A percentile compares a stretch with the other conserved stretches of the same genome.
Evolutionary conservation across 2,888 invertebrate species (phyloP).

Genomic region (Crepidodera aurea): DNA sequence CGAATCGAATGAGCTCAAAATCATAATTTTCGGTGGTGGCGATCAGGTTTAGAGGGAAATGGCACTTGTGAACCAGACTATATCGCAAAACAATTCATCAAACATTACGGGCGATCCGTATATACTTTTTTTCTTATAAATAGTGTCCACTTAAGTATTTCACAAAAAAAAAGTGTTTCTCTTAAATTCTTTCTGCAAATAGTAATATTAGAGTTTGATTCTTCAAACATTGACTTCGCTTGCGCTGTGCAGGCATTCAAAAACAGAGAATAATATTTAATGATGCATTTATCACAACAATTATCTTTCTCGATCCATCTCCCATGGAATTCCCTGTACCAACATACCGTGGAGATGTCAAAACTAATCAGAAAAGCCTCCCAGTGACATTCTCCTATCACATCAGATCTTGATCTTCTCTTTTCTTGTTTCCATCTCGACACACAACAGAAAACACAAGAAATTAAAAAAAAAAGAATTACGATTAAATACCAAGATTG

Average conservation of each 20-base stretch:
- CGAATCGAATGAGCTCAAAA: too few relatives aligned
- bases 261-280: conserved; percentile 4
- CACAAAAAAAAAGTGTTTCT: too few relatives aligned
- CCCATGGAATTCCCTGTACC: conserved; percentile 7
- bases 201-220: background rate
- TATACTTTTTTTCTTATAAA: too few relatives aligned
- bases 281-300: conserved; percentile 9
- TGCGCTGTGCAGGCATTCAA: background rate
- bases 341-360: conserved; percentile 17
- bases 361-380: conserved; percentile 12
- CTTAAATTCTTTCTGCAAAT: background rate
- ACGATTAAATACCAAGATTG: background rate
- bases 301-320: conserved; percentile 7
- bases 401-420: conserved; percentile 12
- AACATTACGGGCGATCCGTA: too few relatives aligned
- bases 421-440: conserved; percentile 11
- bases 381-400: conserved; percentile 17
- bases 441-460: conserved; percentile 11
- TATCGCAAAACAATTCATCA: too few relatives aligned
- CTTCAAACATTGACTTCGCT: background rate
- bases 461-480: conserved; percentile 6
- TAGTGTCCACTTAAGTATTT: too few relatives aligned
- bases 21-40: too few relatives aligned
- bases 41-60: too few relatives aligned
- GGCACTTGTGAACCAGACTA: too few relatives aligned